phyloP scores from a whole-genome alignment of 2,113 vertebrate genomes.

The Gasterosteus nipponicus region DNA sequence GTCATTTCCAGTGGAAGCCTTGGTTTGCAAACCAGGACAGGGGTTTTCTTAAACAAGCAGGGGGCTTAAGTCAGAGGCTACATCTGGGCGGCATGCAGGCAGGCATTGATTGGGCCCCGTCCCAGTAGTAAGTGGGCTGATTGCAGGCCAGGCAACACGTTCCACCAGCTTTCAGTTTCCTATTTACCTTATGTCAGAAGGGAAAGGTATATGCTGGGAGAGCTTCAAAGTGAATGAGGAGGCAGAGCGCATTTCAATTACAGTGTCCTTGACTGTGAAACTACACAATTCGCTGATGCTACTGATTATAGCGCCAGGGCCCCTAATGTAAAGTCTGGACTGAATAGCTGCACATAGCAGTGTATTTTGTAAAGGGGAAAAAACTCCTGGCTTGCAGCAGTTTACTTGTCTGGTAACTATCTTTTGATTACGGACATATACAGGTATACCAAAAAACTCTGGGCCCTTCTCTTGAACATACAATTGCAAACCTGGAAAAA shows the following conservation, averaged over 20 bases:
- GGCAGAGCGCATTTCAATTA: conserved; percentile 58
- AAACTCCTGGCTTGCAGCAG: conserved; percentile 31
- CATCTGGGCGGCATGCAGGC: conserved; percentile 72
- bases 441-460: conserved; percentile 50
- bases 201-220: conserved; percentile 52
- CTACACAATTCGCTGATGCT: conserved; percentile 70
- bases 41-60: conserved; percentile 75
- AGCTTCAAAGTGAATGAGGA: conserved; percentile 61
- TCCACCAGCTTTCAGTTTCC: conserved; percentile 75
- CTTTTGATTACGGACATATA: conserved; percentile 62
- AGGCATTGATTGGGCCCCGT: conserved; percentile 73
- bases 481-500: conserved; percentile 53
- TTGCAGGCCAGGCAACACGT: conserved; percentile 68
- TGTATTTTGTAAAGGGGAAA: conserved; percentile 54
- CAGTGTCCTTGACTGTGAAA: conserved; percentile 73
- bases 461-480: conserved; percentile 6
- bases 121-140: conserved; percentile 71
- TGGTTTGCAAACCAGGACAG: conserved; percentile 76
- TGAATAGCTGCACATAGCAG: conserved; percentile 23
- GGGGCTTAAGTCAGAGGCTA: conserved; percentile 69
- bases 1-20: conserved; percentile 82
- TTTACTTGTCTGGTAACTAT: conserved; percentile 57
- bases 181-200: conserved; percentile 68
- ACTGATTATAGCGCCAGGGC: conserved; percentile 65
- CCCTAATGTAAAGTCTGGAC: conserved; percentile 62